Conservation (phyloP, 2,888 invertebrate genomes). For the Synergus gifuensis region DNA sequence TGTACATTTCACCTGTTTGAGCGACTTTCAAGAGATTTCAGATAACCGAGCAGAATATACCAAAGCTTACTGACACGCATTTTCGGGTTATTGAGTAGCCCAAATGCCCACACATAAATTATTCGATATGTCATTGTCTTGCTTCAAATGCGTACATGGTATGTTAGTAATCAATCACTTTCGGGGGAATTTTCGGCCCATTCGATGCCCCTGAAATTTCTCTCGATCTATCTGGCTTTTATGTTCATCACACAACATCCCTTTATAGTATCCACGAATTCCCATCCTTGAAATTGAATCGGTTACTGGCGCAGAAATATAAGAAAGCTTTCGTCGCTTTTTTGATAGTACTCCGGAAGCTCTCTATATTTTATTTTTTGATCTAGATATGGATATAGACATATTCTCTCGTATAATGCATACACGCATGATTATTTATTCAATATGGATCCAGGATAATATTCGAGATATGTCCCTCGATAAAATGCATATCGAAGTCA, state of each 20-base stretch:
- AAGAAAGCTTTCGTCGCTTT: too few relatives aligned
- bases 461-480: background rate
- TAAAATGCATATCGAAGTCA: conserved; percentile 26
- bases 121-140: conserved; percentile 23
- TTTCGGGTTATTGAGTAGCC: conserved; percentile 28
- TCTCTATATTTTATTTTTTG: background rate
- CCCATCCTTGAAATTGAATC: background rate
- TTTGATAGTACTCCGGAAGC: background rate
- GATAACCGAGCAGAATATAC: conserved; percentile 9
- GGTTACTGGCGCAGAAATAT: too few relatives aligned
- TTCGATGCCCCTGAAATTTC: conserved; percentile 3
- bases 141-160: conserved; percentile 11
- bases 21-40: background rate
- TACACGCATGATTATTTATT: conserved; percentile 17
- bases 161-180: conserved; percentile 17
- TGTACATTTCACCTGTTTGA: background rate
- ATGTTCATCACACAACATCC: background rate
- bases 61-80: conserved; percentile 15
- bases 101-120: conserved; percentile 12
- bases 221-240: background rate
- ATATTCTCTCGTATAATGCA: background rate
- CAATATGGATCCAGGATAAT: background rate
- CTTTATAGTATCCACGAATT: background rate
- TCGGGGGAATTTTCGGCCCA: background rate
- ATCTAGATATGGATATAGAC: background rate